Conservation (phyloP, 2,888 invertebrate genomes). For the Agonopterix alstromeriana region DNA sequence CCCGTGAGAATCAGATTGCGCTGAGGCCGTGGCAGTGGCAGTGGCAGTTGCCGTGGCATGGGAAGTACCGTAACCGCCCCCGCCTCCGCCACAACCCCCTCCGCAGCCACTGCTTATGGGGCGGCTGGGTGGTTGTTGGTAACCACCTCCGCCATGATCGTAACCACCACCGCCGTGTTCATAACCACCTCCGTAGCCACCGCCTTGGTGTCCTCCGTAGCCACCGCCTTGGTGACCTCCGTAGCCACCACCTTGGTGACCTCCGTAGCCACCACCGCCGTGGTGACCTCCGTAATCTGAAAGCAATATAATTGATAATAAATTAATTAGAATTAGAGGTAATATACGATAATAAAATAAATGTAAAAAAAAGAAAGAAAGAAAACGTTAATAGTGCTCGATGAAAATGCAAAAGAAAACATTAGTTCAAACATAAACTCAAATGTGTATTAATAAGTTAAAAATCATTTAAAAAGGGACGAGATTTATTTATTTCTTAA, state of each 20-base stretch:
- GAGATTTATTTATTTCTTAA: too few relatives aligned
- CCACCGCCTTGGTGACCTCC: slow-evolving; percentile 16
- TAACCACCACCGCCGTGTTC: slow-evolving; percentile 8
- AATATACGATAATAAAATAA: too few relatives aligned
- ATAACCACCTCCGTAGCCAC: slow-evolving; percentile 12
- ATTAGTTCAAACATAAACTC: too few relatives aligned
- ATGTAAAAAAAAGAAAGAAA: too few relatives aligned
- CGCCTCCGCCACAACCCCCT: not conserved
- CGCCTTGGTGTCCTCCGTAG: slow-evolving; percentile 13
- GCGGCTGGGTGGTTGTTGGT: not conserved
- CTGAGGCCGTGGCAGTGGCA: slow-evolving; percentile 15
- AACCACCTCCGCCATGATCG: not conserved
- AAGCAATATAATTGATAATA: too few relatives aligned
- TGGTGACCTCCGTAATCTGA: slow-evolving; percentile 17
- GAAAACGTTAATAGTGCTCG: too few relatives aligned
- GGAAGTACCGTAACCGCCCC: slow-evolving; percentile 3
- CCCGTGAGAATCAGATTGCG: slow-evolving; percentile 9
- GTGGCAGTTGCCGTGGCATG: slow-evolving; percentile 36
- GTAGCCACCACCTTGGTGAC: slow-evolving; percentile 23
- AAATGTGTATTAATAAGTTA: too few relatives aligned
- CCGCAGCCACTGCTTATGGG: not conserved
- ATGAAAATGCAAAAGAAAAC: too few relatives aligned
- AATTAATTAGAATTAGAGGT: too few relatives aligned
- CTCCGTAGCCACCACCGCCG: slow-evolving; percentile 28
- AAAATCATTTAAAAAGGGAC: too few relatives aligned